Evolutionary conservation across 1,140 invertebrate species (phyloP).

Genomic region (Sycophila sp.): DNA sequence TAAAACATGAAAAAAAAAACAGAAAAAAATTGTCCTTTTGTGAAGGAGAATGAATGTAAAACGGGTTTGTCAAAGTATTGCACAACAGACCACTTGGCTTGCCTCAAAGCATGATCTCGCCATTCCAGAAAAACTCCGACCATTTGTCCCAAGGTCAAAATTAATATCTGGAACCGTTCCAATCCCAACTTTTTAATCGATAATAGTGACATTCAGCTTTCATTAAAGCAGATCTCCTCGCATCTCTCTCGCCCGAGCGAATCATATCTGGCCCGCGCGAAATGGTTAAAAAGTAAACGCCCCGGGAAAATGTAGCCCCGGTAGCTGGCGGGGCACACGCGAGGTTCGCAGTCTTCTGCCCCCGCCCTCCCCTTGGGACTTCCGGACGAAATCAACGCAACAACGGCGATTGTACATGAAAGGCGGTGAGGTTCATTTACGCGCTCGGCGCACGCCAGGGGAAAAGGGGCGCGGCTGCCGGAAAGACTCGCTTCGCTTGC

Average conservation of each 20-base stretch:
- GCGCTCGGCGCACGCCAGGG: not conserved
- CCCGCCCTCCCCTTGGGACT: not conserved
- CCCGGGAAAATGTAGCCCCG: no score
- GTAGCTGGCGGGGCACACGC: no score
- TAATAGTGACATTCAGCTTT: constrained; percentile 12
- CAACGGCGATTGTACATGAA: constrained; percentile 8
- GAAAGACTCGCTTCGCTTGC: not conserved
- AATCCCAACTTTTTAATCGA: constrained; percentile 16
- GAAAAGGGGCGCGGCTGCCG: not conserved
- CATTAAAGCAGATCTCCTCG: no score
- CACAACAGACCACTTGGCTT: not conserved
- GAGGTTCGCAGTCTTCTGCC: not conserved
- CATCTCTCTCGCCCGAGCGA: no score
- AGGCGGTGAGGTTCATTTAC: not conserved
- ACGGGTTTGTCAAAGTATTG: not conserved
- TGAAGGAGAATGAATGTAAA: not conserved
- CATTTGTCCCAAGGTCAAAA: constrained; percentile 6
- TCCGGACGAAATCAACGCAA: not conserved
- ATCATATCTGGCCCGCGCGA: no score
- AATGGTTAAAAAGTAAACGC: no score
- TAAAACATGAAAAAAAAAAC: no score
- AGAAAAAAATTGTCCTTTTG: no score
- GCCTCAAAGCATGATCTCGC: not conserved
- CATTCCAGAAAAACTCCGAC: not conserved
- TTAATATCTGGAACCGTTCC: constrained; percentile 23